A percentile compares a stretch with the other conserved stretches of the same genome.
Evolutionary conservation across 2,113 vertebrate species (phyloP).

Genomic region (Meleagris gallopavo): DNA sequence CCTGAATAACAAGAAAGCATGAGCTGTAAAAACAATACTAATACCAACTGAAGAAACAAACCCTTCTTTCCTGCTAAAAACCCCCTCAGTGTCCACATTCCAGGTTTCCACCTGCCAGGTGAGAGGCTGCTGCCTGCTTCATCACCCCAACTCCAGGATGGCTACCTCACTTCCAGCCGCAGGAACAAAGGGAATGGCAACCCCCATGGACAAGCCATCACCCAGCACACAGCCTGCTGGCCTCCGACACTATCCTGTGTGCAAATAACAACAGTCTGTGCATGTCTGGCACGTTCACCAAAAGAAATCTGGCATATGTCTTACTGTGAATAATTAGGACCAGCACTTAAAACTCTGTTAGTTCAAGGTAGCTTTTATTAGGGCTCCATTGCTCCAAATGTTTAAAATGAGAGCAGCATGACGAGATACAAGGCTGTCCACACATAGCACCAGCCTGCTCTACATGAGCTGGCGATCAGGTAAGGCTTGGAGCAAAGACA

Average conservation of each 20-base stretch:
- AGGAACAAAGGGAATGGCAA: constrained; percentile 21
- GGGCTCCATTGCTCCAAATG: neutral
- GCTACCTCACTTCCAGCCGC: neutral
- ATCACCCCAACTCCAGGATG: neutral
- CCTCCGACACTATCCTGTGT: neutral
- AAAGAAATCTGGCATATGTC: constrained; percentile 14
- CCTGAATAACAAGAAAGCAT: neutral
- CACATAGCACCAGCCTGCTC: neutral
- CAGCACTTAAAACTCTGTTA: constrained; percentile 3
- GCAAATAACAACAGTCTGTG: constrained; percentile 10
- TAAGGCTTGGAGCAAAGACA: too few relatives aligned
- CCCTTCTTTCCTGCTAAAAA: neutral
- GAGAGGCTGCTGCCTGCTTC: neutral
- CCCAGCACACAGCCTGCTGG: neutral
- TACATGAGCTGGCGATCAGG: too few relatives aligned
- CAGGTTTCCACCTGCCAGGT: neutral
- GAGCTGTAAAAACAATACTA: neutral
- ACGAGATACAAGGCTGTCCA: neutral
- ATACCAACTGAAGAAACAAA: neutral
- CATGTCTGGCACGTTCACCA: constrained; percentile 15
- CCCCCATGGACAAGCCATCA: neutral
- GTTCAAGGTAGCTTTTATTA: constrained; percentile 34
- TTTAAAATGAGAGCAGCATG: neutral
- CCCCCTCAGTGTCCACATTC: rapidly evolving
- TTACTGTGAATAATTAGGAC: constrained; percentile 62